Conservation (phyloP, 2,888 invertebrate genomes). For the Dryobotodes eremita region DNA sequence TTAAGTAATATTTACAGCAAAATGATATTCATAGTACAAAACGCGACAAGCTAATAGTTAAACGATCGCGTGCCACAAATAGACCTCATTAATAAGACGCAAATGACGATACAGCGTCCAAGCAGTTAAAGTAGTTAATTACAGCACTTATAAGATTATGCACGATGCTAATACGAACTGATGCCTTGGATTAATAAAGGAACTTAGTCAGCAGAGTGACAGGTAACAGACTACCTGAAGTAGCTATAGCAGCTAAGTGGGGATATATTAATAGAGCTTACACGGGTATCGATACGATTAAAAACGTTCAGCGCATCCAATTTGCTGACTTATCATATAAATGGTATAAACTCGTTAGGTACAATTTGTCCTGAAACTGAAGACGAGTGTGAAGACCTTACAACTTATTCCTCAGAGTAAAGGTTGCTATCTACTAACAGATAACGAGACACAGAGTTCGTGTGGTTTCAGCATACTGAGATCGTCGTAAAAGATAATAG, state of each 20-base stretch:
- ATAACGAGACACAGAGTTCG: background rate
- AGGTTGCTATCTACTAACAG: background rate
- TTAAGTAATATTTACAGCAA: background rate
- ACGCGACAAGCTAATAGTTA: conserved; percentile 7
- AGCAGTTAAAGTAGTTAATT: conserved; percentile 28
- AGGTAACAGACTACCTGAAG: background rate
- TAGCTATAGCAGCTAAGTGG: conserved; percentile 1
- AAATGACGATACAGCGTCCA: conserved; percentile 16
- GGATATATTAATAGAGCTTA: conserved; percentile 16
- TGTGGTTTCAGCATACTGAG: background rate
- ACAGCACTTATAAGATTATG: conserved; percentile 47
- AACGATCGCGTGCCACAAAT: conserved; percentile 31
- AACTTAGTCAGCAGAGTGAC: conserved; percentile 16
- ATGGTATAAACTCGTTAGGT: conserved; percentile 1
- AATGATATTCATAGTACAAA: background rate
- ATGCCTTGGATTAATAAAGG: conserved; percentile 36
- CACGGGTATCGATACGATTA: background rate
- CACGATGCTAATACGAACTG: conserved; percentile 21
- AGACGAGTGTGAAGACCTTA: background rate
- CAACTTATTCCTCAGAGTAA: background rate
- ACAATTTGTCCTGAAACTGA: background rate
- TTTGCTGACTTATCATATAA: conserved; percentile 16
- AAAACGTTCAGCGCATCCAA: conserved; percentile 7
- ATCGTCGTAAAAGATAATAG: background rate
- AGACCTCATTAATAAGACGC: conserved; percentile 15